These are phyloP conservation scores for Sphaerophoria rueppellii DNA, from an alignment of 2,888 invertebrate genomes.

Conservation along the genomic window DNA sequence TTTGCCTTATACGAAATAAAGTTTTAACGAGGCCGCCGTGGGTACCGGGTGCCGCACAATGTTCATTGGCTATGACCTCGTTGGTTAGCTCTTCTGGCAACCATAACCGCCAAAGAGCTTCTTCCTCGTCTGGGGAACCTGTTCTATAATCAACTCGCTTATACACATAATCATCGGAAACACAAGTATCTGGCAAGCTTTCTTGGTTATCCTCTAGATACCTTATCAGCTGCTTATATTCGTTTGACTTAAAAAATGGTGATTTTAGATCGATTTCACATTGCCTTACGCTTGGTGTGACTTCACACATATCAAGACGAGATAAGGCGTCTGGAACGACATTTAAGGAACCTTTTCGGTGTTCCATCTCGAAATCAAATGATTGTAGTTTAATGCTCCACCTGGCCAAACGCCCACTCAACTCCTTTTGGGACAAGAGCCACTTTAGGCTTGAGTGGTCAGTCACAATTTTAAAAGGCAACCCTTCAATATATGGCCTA, in stretches of 20 bases:
- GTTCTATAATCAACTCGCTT: not conserved
- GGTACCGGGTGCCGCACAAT: not conserved
- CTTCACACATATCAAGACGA: not conserved
- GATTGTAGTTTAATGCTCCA: too few species aligned
- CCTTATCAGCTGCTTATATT: not conserved
- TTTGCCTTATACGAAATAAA: not conserved
- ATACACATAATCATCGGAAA: not conserved
- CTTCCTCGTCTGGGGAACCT: not conserved
- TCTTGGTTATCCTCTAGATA: not conserved
- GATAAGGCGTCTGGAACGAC: conserved; percentile 27
- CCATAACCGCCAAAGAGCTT: conserved; percentile 7
- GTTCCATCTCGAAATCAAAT: too few species aligned
- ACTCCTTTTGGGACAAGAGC: too few species aligned
- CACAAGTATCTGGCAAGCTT: not conserved
- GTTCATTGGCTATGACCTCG: not conserved
- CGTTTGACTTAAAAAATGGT: not conserved
- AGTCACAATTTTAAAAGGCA: too few species aligned
- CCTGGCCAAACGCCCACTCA: too few species aligned
- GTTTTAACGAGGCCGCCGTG: conserved; percentile 1
- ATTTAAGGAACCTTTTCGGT: conserved; percentile 15
- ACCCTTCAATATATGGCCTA: too few species aligned
- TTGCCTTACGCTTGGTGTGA: not conserved
- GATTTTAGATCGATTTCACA: not conserved
- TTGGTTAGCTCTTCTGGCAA: not conserved
- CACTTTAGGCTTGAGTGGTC: too few species aligned